Evolutionary conservation across 2,888 invertebrate genomes (phyloP).

Genomic region (Plebejus argus): DNA sequence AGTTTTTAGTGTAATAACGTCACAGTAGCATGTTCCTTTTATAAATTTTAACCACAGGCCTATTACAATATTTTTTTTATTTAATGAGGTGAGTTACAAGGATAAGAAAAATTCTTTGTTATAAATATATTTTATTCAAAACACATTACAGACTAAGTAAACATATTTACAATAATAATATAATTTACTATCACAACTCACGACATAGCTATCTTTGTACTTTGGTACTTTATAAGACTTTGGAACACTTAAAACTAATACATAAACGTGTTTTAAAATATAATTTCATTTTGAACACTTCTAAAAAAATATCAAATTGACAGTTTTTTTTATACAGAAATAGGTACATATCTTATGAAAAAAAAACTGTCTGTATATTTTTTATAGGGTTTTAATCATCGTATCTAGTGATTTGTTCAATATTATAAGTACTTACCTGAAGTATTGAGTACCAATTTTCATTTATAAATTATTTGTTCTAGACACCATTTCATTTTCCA

Average conservation of each 20-base stretch:
- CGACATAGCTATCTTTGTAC: constrained; percentile 35
- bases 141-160: constrained; percentile 38
- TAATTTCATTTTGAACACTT: neutral
- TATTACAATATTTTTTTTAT: no score
- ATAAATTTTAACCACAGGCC: no score
- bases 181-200: constrained; percentile 36
- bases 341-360: neutral
- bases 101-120: neutral
- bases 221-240: constrained; percentile 33
- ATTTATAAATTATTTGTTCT: neutral
- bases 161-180: constrained; percentile 38
- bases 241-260: neutral
- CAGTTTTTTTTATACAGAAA: neutral
- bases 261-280: neutral
- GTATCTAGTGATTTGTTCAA: neutral
- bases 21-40: no score
- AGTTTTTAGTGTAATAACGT: no score
- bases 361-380: neutral
- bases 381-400: neutral
- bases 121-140: constrained; percentile 38
- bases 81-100: neutral
- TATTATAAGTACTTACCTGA: neutral
- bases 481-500: neutral
- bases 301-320: neutral
- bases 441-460: neutral